Percentiles rank a stretch among this genome's conserved stretches.
These are phyloP conservation scores for Rhabdomys pumilio DNA, from an alignment of 2,797 vertebrate species.

Conservation along the genomic window DNA sequence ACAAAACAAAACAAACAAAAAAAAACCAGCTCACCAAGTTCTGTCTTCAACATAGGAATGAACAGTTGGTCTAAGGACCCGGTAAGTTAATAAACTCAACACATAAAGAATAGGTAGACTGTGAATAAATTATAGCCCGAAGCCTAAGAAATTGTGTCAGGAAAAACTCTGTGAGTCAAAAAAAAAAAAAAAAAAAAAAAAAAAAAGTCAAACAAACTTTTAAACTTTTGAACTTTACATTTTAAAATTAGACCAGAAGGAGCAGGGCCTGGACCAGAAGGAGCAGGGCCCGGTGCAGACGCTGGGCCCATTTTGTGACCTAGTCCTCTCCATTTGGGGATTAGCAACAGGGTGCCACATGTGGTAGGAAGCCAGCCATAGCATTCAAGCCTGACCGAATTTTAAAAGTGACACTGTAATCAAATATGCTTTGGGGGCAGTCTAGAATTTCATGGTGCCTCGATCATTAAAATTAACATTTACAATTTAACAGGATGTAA, in stretches of 20 bases:
- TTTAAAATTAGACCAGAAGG: slow-evolving; percentile 48
- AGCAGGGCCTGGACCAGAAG: slow-evolving; percentile 12
- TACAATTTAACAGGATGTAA: slow-evolving; percentile 42
- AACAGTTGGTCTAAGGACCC: slow-evolving; percentile 55
- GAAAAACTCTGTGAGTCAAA: slow-evolving; percentile 27
- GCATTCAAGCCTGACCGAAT: slow-evolving; percentile 74
- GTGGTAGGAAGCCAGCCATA: slow-evolving; percentile 55
- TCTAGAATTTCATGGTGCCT: slow-evolving; percentile 70
- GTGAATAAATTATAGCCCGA: slow-evolving; percentile 38
- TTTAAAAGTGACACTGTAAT: slow-evolving; percentile 75
- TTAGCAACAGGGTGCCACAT: slow-evolving; percentile 73
- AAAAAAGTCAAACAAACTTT: neutral
- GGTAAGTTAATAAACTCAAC: slow-evolving; percentile 67
- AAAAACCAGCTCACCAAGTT: slow-evolving; percentile 26
- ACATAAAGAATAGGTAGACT: slow-evolving; percentile 38
- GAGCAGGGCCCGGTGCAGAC: slow-evolving; percentile 7
- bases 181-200: neutral
- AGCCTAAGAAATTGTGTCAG: slow-evolving; percentile 31
- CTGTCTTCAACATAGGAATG: slow-evolving; percentile 1
- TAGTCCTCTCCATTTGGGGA: slow-evolving; percentile 79
- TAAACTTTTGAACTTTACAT: slow-evolving; percentile 53
- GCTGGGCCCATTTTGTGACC: slow-evolving; percentile 82
- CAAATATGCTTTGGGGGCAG: slow-evolving; percentile 66
- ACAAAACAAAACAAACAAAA: too few species aligned
- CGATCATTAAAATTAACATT: slow-evolving; percentile 64